Evolutionary conservation across 2,113 vertebrate species (phyloP).

Genomic region (Emydocephalus ijimae): DNA sequence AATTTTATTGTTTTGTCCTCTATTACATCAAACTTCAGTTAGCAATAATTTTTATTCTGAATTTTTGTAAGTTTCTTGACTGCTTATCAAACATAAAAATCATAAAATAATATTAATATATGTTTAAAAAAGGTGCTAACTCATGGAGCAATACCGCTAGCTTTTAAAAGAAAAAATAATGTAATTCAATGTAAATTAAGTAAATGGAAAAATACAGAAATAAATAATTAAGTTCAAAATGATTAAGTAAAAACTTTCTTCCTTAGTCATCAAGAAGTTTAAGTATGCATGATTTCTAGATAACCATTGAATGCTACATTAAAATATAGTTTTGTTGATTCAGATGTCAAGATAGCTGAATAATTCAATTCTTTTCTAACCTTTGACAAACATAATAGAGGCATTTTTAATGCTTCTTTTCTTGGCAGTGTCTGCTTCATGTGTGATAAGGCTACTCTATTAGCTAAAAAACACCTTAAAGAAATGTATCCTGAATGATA

Average conservation of each 20-base stretch:
- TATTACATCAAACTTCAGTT: background rate
- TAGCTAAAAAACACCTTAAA: background rate
- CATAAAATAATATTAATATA: background rate
- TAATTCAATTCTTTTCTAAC: conserved; percentile 5
- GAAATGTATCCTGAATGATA: background rate
- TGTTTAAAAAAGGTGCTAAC: background rate
- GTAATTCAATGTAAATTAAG: background rate
- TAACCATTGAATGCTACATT: background rate
- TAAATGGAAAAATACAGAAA: background rate
- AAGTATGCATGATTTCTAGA: background rate
- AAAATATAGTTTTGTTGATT: background rate
- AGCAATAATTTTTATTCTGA: background rate
- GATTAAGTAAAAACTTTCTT: background rate
- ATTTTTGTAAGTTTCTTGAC: background rate
- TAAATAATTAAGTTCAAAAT: background rate
- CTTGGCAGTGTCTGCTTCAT: background rate
- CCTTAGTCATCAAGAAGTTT: background rate
- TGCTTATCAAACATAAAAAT: background rate
- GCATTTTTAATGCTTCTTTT: background rate
- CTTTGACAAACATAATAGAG: background rate
- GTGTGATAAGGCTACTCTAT: background rate
- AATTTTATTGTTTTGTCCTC: background rate
- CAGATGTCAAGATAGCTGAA: background rate
- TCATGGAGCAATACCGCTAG: background rate
- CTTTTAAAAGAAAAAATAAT: background rate